A percentile compares a stretch with the other conserved stretches of the same genome.
phyloP scores from a whole-genome alignment of 2,888 invertebrate genomes.

The Lasioglossum zephyrum region DNA sequence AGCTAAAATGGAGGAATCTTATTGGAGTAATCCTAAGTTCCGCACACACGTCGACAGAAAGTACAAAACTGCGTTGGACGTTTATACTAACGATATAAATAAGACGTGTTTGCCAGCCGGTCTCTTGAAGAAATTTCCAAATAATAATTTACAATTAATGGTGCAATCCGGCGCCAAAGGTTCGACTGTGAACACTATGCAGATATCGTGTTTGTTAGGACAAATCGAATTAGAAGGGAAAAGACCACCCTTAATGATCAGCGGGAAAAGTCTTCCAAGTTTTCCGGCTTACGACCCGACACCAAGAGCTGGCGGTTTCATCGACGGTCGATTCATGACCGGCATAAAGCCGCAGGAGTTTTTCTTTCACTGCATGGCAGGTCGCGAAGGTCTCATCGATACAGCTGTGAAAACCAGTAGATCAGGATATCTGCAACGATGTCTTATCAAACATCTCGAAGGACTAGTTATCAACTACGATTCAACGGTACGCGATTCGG shows the following conservation, averaged over 20 bases:
- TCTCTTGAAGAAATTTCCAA: conserved; percentile 94
- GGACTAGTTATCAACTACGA: conserved; percentile 97
- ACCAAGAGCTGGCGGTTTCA: conserved; percentile 97
- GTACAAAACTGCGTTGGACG: conserved; percentile 92
- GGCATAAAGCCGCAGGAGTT: conserved; percentile 99
- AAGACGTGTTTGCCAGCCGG: conserved; percentile 94
- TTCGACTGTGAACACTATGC: conserved; percentile 98
- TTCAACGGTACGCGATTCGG: conserved; percentile 97
- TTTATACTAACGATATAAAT: conserved; percentile 95
- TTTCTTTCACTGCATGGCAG: conserved; percentile 99
- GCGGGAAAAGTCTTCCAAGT: conserved; percentile 96
- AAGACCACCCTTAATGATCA: conserved; percentile 97
- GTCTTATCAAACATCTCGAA: conserved; percentile 98
- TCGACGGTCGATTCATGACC: conserved; percentile 98
- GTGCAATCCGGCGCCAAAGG: conserved; percentile 99
- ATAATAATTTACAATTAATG: conserved; percentile 99
- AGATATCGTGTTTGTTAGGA: conserved; percentile 98
- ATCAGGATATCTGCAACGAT: conserved; percentile 95
- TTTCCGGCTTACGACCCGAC: conserved; percentile 94
- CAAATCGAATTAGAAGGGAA: conserved; percentile 99
- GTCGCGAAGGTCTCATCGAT: conserved; percentile 99
- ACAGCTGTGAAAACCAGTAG: conserved; percentile 99
- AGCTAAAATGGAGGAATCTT: conserved; percentile 89
- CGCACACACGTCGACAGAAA: conserved; percentile 92
- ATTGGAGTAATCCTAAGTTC: conserved; percentile 90